phyloP scores from a whole-genome alignment of 2,797 vertebrate species.

The Gymnoscopelus microlampas region DNA sequence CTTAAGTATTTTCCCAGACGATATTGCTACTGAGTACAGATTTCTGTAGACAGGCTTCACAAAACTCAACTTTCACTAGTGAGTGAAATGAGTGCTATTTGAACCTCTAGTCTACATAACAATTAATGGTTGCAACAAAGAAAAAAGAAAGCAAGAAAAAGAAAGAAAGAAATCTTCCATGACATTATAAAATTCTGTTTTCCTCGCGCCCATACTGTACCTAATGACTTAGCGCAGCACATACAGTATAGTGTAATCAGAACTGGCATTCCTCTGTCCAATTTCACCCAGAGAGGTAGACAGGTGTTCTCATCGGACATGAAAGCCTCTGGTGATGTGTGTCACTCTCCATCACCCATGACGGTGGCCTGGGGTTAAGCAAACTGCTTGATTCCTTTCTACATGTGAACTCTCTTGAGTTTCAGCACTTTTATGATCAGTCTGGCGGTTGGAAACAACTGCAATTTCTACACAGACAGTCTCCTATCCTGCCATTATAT shows the following conservation, averaged over 20 bases:
- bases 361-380: conserved; percentile 64
- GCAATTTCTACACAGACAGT: conserved; percentile 25
- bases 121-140: no score
- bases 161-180: no score
- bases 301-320: conserved; percentile 79
- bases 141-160: no score
- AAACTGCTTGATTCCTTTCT: conserved; percentile 57
- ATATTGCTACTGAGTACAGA: no score
- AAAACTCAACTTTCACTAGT: no score
- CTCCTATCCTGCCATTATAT: neutral
- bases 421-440: conserved; percentile 75
- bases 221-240: conserved; percentile 33
- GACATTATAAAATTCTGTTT: no score
- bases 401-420: conserved; percentile 66
- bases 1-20: no score
- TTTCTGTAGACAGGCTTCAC: no score
- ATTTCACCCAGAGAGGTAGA: conserved; percentile 62
- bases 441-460: conserved; percentile 46
- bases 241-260: conserved; percentile 67
- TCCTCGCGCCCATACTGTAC: conserved; percentile 1
- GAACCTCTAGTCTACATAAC: no score
- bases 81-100: no score
- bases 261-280: conserved; percentile 67
- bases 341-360: conserved; percentile 76
- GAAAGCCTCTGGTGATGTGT: conserved; percentile 77